Evolutionary conservation across 2,113 vertebrate species (phyloP).

Genomic region (Phylloscopus whistleri): DNA sequence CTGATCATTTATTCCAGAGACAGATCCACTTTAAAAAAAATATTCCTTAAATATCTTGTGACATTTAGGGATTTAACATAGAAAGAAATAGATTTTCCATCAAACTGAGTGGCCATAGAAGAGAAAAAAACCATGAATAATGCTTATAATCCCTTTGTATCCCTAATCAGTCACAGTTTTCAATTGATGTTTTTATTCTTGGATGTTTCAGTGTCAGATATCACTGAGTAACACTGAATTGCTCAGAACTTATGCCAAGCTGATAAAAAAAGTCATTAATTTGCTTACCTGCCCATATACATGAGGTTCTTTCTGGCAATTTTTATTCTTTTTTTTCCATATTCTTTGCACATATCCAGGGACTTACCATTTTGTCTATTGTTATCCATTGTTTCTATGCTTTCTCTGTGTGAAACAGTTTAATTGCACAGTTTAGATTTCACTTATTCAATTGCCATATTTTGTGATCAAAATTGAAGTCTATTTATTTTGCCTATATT

Average conservation of each 20-base stretch:
- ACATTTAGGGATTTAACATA: background rate
- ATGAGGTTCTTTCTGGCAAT: background rate
- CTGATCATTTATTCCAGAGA: background rate
- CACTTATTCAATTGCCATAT: background rate
- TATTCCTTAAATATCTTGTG: background rate
- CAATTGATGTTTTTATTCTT: background rate
- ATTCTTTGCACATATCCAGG: background rate
- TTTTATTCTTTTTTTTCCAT: background rate
- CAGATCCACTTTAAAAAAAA: background rate
- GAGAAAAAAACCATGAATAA: background rate
- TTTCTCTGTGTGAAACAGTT: background rate
- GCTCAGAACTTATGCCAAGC: background rate
- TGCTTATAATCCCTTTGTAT: background rate
- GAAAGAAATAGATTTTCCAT: background rate
- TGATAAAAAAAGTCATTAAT: background rate
- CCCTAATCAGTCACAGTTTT: background rate
- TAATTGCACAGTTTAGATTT: background rate
- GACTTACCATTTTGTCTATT: background rate
- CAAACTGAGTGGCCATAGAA: background rate
- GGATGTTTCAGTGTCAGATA: background rate
- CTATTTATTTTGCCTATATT: background rate
- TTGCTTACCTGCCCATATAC: background rate
- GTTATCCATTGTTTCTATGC: background rate
- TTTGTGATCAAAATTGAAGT: background rate
- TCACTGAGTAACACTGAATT: background rate